Conservation (phyloP, 35 echinoderm and acorn worm genomes). For the Nesometra sesokonis region DNA sequence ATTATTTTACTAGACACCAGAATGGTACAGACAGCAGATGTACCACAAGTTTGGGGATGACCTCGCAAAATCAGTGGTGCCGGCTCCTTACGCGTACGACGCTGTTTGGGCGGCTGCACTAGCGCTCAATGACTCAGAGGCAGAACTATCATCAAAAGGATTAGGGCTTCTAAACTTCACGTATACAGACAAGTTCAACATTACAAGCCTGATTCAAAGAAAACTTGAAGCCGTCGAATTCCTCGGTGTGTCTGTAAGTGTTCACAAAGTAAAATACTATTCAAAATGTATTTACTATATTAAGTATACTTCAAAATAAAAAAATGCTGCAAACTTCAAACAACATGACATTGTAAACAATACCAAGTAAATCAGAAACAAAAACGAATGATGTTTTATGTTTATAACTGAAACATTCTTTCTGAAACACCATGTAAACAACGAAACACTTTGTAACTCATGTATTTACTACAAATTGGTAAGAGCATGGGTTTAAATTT, state of each 20-base stretch:
- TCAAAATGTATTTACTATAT: too few relatives aligned
- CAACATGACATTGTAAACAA: too few relatives aligned
- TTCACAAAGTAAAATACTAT: too few relatives aligned
- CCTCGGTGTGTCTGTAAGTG: slow-evolving; percentile 73
- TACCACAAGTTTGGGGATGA: slow-evolving; percentile 26
- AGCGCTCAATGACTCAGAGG: slow-evolving; percentile 55
- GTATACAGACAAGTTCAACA: slow-evolving; percentile 11
- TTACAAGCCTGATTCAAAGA: slow-evolving; percentile 8
- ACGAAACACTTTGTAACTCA: too few relatives aligned
- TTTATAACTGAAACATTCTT: too few relatives aligned
- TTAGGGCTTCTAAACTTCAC: slow-evolving; percentile 29
- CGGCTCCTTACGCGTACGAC: slow-evolving; percentile 76
- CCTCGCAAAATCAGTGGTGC: slow-evolving; percentile 14
- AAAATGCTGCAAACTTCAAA: too few relatives aligned
- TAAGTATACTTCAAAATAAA: too few relatives aligned
- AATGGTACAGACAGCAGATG: slow-evolving; percentile 58
- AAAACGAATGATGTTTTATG: too few relatives aligned
- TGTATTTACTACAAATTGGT: too few relatives aligned
- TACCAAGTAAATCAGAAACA: too few relatives aligned
- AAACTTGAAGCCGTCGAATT: slow-evolving; percentile 44
- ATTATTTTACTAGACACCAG: slow-evolving; percentile 39
- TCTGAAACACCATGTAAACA: too few relatives aligned
- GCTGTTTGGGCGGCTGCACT: slow-evolving; percentile 76
- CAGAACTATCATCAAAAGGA: not conserved
- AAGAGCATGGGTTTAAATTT: too few relatives aligned